Base-by-base conservation (phyloP, 2,888 invertebrate species). In the Andrena trimmerana region DNA sequence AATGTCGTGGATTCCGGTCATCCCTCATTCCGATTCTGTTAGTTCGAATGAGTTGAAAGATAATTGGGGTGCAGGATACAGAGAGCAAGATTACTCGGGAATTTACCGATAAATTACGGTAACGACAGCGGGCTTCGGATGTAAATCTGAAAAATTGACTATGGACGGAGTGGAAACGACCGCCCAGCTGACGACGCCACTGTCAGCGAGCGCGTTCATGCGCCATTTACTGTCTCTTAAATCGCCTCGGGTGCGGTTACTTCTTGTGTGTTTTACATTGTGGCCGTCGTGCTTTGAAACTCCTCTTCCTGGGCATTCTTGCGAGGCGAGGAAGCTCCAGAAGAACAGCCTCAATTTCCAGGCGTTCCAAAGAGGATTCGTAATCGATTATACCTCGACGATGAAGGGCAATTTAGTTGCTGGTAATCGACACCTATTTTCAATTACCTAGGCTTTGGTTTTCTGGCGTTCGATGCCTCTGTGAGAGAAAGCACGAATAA, bases 151-250 rank as follows among this genome's bases (percentile, higher is more conserved):
- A 79, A 69, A 76, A 69, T 63, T 57, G 2, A n/a, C 42, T 16
- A 5, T 31, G 54, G 24, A 27, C 42, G 29, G 24, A 24, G 60
- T 20, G 60, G 70, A 62, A 62, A 71, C 60, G 52, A 31, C 65
- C 66, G 42, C 60, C 60, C 13, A 48, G 66, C 31, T 42, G 67
- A 36, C 77, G 65, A 31, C 77, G 52, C 67, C 67, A 54, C 79
- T 78, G 80, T 80, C 78, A 78, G 71, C 67, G 60, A 67, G 50
- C 29, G 24, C 78, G 70, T 80, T 80, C 78, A 71, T 77, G 80
- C 78, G 78, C 71, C 80, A 72, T 78, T 80, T 78, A 62, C 80
- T 57, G 81, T 50, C 67, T 67, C 78, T 77, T 72, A 78, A 79
- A 78, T 78, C 81, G 71, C 71, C 78, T 63, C 78, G 31, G 78